Percentiles rank a stretch among this genome's conserved stretches.
Conservation (phyloP, 35 echinoderm and acorn worm genomes). For the Heliocidaris tuberculata region DNA sequence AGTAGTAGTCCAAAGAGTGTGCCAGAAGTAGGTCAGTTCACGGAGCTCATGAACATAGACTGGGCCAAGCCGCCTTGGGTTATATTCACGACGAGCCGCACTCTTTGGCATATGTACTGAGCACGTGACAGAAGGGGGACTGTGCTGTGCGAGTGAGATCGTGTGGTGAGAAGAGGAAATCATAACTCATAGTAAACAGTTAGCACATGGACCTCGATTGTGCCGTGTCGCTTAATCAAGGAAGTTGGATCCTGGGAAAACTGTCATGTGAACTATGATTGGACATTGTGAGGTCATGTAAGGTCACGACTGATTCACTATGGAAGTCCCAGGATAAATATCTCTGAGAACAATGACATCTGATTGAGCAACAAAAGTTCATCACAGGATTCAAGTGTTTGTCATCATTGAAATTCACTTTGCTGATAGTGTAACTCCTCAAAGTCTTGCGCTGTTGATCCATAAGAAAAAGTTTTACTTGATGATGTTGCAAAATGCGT, state of each 20-base stretch:
- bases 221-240: neutral
- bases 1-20: neutral
- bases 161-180: neutral
- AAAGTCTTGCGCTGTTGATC: neutral
- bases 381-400: neutral
- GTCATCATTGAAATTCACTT: neutral
- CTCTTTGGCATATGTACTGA: neutral
- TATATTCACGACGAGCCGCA: neutral
- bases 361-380: neutral
- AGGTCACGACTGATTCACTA: neutral
- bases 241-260: neutral
- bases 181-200: constrained; percentile 2
- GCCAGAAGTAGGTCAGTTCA: neutral
- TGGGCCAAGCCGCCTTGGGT: too few species aligned
- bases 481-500: too few species aligned
- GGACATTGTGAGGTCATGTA: neutral
- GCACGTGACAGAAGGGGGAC: neutral
- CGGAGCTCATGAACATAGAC: neutral
- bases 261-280: neutral
- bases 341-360: neutral
- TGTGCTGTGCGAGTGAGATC: neutral
- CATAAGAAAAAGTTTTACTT: neutral
- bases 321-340: neutral
- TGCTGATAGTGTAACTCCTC: neutral
- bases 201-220: neutral